These are phyloP conservation scores for Athalia circularis DNA, from an alignment of 2,888 invertebrate genomes.

Conservation along the genomic window DNA sequence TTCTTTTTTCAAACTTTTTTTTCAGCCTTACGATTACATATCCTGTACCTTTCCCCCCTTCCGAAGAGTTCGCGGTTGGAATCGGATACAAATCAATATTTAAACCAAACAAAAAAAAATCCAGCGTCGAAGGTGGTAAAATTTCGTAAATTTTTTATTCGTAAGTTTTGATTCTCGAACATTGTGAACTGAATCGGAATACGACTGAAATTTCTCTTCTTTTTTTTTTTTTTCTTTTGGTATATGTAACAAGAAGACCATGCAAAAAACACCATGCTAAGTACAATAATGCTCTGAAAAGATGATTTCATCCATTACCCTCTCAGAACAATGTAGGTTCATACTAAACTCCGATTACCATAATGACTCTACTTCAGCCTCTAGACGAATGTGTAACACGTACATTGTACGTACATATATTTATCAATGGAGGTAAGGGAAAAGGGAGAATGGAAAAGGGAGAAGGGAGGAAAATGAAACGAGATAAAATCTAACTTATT, in stretches of 20 bases:
- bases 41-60: too few relatives aligned
- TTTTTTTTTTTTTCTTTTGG: not conserved
- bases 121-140: too few relatives aligned
- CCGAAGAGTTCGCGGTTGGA: too few relatives aligned
- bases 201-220: not conserved
- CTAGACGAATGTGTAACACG: not conserved
- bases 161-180: too few relatives aligned
- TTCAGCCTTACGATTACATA: not conserved
- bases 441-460: too few relatives aligned
- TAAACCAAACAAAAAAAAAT: too few relatives aligned
- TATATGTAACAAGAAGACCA: not conserved
- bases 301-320: conserved; percentile 24
- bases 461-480: too few relatives aligned
- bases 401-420: not conserved
- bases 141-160: too few relatives aligned
- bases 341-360: conserved; percentile 31
- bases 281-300: not conserved
- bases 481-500: too few relatives aligned
- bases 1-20: not conserved
- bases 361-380: conserved; percentile 35
- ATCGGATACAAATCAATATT: too few relatives aligned
- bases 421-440: not conserved
- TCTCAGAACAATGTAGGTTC: not conserved
- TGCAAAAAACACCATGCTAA: not conserved
- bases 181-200: too few relatives aligned